Evolutionary conservation across 2,797 vertebrate genomes (phyloP), one percentile per base, ranked within the genome.

Genomic region (Artibeus jamaicensis): DNA sequence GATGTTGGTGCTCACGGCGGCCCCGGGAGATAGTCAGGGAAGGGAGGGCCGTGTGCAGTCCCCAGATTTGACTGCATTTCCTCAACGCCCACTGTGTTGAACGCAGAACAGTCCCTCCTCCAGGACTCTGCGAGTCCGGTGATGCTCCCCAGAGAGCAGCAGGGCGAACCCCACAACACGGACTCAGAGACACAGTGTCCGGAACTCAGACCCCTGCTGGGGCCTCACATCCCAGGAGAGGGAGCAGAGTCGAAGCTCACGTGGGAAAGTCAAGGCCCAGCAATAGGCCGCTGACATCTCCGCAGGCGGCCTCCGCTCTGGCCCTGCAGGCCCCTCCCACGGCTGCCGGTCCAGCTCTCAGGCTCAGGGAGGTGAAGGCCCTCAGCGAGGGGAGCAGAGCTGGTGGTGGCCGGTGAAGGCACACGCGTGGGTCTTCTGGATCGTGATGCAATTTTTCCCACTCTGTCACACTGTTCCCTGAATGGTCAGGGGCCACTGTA

Each of bases 321-420:
- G 37, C 34, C 71, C 78, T 44, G 15, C 5, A 53, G 16, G 32
- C 4, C 1, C 1, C 85, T 74, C 37, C 39, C 29, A 21, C 9
- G 14, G 37, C 5, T 16, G 14, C 32, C 29, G 57, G 62, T 18
- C 7, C 0, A 18, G 5, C 6, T 0, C 0, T 0, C 3, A 24
- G 26, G 26, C 19, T 73, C 65, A 7, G 82, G 74, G 92, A 62
- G 62, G 21, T 26, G 68, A 26, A 89, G 70, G 16, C 0, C 3
- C 4, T 79, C 59, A 10, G 29, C 39, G 6, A 22, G 59, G 53
- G 50, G 57, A 2, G 15, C 29, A 10, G 0, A 15, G 15, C 14
- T 5, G 3, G 55, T 12, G 3, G 22, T 4, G 37, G 19, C 21
- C 3, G 5, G 3, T 4, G 1, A 87, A 29, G 65, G 37, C 24